Evolutionary conservation across 2,888 invertebrate species (phyloP).

Genomic region (Caenorhabditis japonica): DNA sequence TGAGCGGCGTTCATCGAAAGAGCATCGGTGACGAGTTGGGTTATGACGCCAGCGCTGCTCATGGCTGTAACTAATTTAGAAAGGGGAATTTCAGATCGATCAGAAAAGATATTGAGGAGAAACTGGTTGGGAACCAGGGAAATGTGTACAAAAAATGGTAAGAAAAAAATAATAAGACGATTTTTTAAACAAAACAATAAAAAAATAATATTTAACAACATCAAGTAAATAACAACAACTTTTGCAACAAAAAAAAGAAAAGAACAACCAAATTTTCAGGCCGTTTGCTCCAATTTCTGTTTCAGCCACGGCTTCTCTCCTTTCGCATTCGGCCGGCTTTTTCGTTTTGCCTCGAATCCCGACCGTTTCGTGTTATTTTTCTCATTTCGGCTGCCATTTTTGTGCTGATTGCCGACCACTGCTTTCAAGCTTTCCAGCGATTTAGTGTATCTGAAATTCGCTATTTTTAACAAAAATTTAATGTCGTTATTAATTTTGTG

Average conservation of each 20-base stretch:
- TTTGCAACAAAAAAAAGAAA: too few relatives aligned
- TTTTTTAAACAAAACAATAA: conserved; percentile 3
- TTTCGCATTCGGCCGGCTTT: conserved; percentile 38
- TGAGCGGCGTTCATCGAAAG: conserved; percentile 66
- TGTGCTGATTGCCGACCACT: conserved; percentile 3
- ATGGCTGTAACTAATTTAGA: conserved; percentile 16
- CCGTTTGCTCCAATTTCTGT: conserved; percentile 27
- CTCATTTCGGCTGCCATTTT: conserved; percentile 1
- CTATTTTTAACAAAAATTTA: neutral
- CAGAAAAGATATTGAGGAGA: neutral
- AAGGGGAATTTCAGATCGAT: neutral
- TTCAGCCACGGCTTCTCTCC: conserved; percentile 49
- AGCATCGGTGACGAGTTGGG: conserved; percentile 59
- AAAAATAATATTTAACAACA: conserved; percentile 15
- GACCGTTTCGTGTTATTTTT: conserved; percentile 18
- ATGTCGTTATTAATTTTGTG: neutral
- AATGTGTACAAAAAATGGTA: conserved; percentile 7
- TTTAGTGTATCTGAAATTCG: conserved; percentile 42
- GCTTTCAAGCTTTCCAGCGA: conserved; percentile 49
- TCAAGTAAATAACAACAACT: conserved; percentile 23
- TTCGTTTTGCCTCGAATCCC: conserved; percentile 52
- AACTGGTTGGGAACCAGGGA: neutral
- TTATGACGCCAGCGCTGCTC: conserved; percentile 56
- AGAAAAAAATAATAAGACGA: conserved; percentile 3
- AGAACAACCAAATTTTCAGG: conserved; percentile 3